Evolutionary conservation across 2,797 vertebrate genomes (phyloP).

Genomic region (Thunnus albacares): DNA sequence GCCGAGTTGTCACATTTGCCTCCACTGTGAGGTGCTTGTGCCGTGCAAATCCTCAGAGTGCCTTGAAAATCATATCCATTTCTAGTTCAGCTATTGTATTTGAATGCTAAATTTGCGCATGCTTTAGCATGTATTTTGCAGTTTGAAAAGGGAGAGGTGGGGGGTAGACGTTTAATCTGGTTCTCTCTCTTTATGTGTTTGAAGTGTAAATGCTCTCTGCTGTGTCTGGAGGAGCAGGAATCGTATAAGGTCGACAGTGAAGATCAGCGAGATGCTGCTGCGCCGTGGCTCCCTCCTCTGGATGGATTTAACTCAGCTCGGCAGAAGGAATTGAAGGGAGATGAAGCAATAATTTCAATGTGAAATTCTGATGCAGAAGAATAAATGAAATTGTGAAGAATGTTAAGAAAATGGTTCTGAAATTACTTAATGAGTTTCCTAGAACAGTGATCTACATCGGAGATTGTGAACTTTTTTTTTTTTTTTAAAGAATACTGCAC

Average conservation of each 20-base stretch:
- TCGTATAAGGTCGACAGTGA: slow-evolving; percentile 39
- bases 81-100: slow-evolving; percentile 41
- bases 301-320: slow-evolving; percentile 25
- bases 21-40: slow-evolving; percentile 37
- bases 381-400: not conserved
- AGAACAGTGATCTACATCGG: not conserved
- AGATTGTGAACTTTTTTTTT: too few species aligned
- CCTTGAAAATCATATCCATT: slow-evolving; percentile 18
- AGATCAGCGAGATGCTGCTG: slow-evolving; percentile 29
- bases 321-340: slow-evolving; percentile 1
- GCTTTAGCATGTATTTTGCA: slow-evolving; percentile 45
- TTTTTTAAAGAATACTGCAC: too few species aligned
- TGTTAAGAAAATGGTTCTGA: not conserved
- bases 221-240: slow-evolving; percentile 43
- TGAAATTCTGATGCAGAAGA: not conserved
- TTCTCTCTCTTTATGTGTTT: slow-evolving; percentile 51
- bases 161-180: slow-evolving; percentile 43
- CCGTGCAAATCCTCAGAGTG: slow-evolving; percentile 31
- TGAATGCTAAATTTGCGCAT: slow-evolving; percentile 45
- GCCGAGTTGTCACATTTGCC: slow-evolving; percentile 47
- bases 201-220: slow-evolving; percentile 69
- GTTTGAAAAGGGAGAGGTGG: slow-evolving; percentile 10
- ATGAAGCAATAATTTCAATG: not conserved
- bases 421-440: not conserved
- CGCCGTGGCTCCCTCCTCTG: slow-evolving; percentile 38